These are phyloP conservation scores for Scaeva pyrastri DNA, from an alignment of 2,888 invertebrate species.

Conservation along the genomic window DNA sequence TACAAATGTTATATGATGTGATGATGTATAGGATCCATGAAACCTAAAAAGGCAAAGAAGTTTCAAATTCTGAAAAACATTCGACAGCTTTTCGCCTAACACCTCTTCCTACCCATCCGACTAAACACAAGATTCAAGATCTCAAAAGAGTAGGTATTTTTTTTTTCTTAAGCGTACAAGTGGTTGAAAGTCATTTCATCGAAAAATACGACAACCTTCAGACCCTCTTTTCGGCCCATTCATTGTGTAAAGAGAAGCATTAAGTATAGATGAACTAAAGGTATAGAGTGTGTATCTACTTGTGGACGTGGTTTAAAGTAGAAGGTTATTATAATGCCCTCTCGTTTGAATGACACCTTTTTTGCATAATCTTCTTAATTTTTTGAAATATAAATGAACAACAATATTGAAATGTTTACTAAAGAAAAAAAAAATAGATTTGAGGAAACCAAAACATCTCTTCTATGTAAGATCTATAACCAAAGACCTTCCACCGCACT, in stretches of 20 bases:
- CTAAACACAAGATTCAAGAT: too few species aligned
- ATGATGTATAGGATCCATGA: too few species aligned
- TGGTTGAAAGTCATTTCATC: too few species aligned
- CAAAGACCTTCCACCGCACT: constrained; percentile 48
- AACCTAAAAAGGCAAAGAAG: too few species aligned
- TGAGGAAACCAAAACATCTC: constrained; percentile 2
- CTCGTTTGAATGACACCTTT: constrained; percentile 21
- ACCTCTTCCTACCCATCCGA: too few species aligned
- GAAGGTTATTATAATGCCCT: constrained; percentile 33
- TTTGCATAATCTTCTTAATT: neutral
- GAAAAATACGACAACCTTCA: constrained; percentile 43
- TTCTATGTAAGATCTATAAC: too few species aligned
- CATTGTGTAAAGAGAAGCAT: constrained; percentile 17
- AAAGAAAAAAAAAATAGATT: neutral
- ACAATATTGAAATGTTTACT: constrained; percentile 26
- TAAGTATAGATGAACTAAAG: constrained; percentile 4
- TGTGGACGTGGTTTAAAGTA: constrained; percentile 24
- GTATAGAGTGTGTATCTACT: constrained; percentile 21
- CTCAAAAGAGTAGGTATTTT: too few species aligned
- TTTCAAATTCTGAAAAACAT: too few species aligned
- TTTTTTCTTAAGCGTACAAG: neutral
- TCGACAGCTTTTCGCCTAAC: too few species aligned
- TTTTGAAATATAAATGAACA: constrained; percentile 20
- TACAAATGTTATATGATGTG: too few species aligned
- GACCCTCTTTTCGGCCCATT: constrained; percentile 16